phyloP scores from a whole-genome alignment of 2,113 vertebrate species.

The Taxidea taxus region DNA sequence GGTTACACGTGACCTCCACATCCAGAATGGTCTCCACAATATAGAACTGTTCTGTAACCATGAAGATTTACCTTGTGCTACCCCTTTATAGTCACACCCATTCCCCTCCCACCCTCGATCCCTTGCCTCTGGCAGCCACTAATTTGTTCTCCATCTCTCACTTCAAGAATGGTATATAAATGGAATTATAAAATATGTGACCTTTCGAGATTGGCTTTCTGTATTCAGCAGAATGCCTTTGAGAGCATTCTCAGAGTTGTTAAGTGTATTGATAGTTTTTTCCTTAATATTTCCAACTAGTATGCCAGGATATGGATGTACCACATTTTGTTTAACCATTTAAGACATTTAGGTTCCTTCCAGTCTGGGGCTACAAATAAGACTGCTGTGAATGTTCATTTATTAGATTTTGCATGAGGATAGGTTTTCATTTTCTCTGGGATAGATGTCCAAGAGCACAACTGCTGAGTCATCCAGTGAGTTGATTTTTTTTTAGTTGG shows the following conservation, averaged over 20 bases:
- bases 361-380: neutral
- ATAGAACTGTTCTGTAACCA: neutral
- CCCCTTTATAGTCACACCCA: neutral
- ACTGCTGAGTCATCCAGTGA: neutral
- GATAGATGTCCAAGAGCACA: neutral
- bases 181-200: neutral
- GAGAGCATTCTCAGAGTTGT: neutral
- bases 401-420: neutral
- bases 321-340: neutral
- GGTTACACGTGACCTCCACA: neutral
- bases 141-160: neutral
- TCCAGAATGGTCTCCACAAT: neutral
- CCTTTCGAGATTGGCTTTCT: neutral
- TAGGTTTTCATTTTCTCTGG: neutral
- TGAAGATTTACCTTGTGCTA: neutral
- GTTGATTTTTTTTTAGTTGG: neutral
- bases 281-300: neutral
- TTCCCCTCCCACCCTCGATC: neutral
- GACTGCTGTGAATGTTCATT: neutral
- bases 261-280: neutral
- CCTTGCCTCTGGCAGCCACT: neutral
- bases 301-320: neutral
- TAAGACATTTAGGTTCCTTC: neutral
- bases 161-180: neutral
- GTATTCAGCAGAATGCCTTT: neutral